Base-by-base conservation (phyloP, 2,113 vertebrate species). In the Ageneiosus marmoratus region DNA sequence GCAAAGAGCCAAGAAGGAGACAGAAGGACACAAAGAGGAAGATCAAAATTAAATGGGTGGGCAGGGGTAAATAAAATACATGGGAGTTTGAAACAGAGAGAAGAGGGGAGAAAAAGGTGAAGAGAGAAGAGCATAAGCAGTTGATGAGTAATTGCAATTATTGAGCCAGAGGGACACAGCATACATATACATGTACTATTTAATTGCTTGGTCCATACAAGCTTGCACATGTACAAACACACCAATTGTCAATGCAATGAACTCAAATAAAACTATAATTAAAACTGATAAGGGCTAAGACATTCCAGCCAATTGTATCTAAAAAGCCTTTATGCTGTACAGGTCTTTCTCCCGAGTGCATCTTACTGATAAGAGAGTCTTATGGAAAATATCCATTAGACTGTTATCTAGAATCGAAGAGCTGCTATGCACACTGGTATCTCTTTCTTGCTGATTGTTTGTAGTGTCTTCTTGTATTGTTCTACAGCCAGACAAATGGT, bases 11-110 rank as follows among this genome's bases (percentile, higher is more conserved):
- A 80, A 53, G 72, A 56, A 69, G 50, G 41, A 87, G n/a, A 77
- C 24, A 85, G 81, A 93, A 89, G 87, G 80, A 84, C 90, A 91
- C 91, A 90, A 83, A 88, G 86, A 79, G 80, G 93, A 90, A 88
- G 77, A 83, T n/a, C 90, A 91, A 84, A 76, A 53, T 53, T 75
- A 53, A 76, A 55, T 4, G 84, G 50, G 86, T 76, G 85, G 87
- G 90, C 88, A 74, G 77, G 91, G 87, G 76, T 74, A 89, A 56
- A 86, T 79, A 83, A 53, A 60, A 5, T 1, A 13, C 22, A 34
- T 75, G 77, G 93, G 89, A 88, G 79, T 83, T 91, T 89, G 84
- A 86, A 88, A 48, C 62, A 87, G 80, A 89, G 85, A 88, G 90
- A 88, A 76, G 91, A 89, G 60, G 56, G 76, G 44, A 6, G 88